Percentiles rank a stretch among this genome's conserved stretches.
Evolutionary conservation across 2,797 vertebrate species (phyloP).

Genomic region (Xenops minutus): DNA sequence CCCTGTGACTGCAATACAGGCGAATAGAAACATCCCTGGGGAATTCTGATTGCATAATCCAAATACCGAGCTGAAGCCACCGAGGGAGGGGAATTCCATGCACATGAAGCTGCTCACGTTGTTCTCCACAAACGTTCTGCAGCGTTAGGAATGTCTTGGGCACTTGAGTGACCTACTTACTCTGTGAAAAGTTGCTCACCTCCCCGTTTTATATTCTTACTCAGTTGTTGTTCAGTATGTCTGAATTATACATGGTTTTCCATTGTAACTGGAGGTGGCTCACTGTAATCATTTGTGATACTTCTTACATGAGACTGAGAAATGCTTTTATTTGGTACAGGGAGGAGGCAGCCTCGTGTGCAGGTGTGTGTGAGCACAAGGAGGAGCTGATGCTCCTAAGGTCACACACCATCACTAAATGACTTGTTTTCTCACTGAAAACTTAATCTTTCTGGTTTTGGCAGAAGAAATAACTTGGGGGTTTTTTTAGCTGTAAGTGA

Average conservation of each 20-base stretch:
- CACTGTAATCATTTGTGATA: neutral
- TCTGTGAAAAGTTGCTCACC: neutral
- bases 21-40: neutral
- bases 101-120: neutral
- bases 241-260: neutral
- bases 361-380: neutral
- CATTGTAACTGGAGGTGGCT: neutral
- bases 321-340: neutral
- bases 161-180: neutral
- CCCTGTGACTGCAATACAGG: neutral
- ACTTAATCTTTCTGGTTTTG: neutral
- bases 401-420: neutral
- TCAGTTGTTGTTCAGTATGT: neutral
- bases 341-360: neutral
- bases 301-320: neutral
- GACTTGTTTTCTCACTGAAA: neutral
- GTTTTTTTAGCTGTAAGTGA: neutral
- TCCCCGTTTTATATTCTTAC: neutral
- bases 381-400: neutral
- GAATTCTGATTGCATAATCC: neutral
- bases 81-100: neutral
- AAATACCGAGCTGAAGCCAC: neutral
- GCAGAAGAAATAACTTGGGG: neutral
- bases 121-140: neutral
- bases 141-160: neutral